These are phyloP conservation scores for Drosophila subobscura DNA, from an alignment of 1,140 invertebrate genomes.

Conservation along the genomic window DNA sequence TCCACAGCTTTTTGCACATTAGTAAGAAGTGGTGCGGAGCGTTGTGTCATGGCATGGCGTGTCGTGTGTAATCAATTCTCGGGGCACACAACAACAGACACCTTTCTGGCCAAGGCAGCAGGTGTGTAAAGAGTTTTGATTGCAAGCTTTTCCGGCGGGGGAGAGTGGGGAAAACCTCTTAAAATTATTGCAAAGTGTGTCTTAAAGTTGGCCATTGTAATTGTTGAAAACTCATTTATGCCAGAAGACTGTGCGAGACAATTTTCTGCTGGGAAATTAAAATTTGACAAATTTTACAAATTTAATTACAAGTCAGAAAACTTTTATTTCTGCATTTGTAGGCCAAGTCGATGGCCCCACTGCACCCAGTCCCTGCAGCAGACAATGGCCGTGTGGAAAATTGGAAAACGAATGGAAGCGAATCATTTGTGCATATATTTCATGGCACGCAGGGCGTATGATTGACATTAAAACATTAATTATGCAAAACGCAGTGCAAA, in stretches of 20 bases:
- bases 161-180: no score
- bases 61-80: slow-evolving; percentile 75
- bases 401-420: slow-evolving; percentile 44
- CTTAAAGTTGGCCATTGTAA: background rate
- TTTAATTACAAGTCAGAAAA: slow-evolving; percentile 63
- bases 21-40: slow-evolving; percentile 28
- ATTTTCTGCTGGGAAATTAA: slow-evolving; percentile 8
- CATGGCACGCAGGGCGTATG: slow-evolving; percentile 75
- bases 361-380: background rate
- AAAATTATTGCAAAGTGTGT: background rate
- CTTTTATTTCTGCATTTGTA: slow-evolving; percentile 14
- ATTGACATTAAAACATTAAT: slow-evolving; percentile 81
- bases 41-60: slow-evolving; percentile 29
- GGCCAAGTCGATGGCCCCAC: no score
- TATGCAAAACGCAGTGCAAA: slow-evolving; percentile 64
- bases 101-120: slow-evolving; percentile 27
- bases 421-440: slow-evolving; percentile 71
- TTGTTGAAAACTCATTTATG: slow-evolving; percentile 13
- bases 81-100: slow-evolving; percentile 26
- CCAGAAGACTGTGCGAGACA: background rate
- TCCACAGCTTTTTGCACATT: slow-evolving; percentile 43
- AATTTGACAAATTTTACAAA: slow-evolving; percentile 63
- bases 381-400: slow-evolving; percentile 31
- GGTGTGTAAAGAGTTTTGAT: slow-evolving; percentile 43
- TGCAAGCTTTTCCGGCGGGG: no score